Percentiles rank a stretch among this genome's conserved stretches.
These are phyloP conservation scores for Stenotaenia linearis DNA, from an alignment of 2,888 invertebrate genomes.

Conservation along the genomic window DNA sequence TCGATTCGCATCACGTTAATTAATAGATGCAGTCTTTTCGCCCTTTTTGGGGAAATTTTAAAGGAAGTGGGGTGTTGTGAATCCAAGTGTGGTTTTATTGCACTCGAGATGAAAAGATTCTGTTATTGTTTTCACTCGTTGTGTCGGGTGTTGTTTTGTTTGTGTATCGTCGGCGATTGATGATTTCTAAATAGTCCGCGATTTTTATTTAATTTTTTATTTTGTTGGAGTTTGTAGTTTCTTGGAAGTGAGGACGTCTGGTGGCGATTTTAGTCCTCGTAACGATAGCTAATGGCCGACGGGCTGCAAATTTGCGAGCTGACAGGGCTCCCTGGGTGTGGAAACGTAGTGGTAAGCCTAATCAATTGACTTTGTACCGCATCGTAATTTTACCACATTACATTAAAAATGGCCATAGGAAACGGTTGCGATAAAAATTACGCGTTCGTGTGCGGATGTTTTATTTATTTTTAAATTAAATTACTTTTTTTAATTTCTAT, in stretches of 20 bases:
- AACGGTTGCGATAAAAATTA: not conserved
- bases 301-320: conserved; percentile 26
- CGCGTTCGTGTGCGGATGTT: not conserved
- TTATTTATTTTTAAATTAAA: not conserved
- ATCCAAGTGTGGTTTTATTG: not conserved
- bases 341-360: conserved; percentile 19
- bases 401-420: not conserved
- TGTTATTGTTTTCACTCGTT: not conserved
- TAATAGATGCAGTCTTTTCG: not conserved
- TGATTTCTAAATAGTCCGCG: not conserved
- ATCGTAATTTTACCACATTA: conserved; percentile 9
- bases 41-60: not conserved
- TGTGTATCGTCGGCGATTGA: not conserved
- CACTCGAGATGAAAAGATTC: not conserved
- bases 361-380: conserved; percentile 24
- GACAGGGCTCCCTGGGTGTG: conserved; percentile 26
- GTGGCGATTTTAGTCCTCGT: not conserved
- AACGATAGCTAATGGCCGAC: conserved; percentile 16
- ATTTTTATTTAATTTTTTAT: not conserved
- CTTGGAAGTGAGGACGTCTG: conserved; percentile 14
- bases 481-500: not conserved
- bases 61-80: not conserved
- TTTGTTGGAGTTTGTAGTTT: not conserved
- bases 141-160: not conserved
- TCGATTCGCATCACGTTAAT: not conserved